A percentile compares a stretch with the other conserved stretches of the same genome.
phyloP scores from a whole-genome alignment of 2,113 vertebrate species.

The Chelonoidis abingdonii region DNA sequence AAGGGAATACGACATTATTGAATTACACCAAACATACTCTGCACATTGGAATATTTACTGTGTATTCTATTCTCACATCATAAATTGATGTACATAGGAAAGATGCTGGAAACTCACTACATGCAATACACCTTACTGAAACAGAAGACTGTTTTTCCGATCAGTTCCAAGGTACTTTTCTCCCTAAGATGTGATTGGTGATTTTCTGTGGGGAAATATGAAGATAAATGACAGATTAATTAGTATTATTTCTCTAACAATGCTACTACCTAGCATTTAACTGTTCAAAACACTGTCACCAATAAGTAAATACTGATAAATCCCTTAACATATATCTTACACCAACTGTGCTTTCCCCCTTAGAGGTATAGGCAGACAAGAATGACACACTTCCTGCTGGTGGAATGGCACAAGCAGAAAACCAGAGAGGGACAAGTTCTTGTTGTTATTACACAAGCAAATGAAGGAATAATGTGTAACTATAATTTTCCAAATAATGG shows the following conservation, averaged over 20 bases:
- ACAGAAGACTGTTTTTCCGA: neutral
- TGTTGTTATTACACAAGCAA: neutral
- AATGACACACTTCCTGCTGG: neutral
- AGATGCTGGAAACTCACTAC: neutral
- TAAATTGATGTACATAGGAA: neutral
- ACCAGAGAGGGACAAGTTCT: neutral
- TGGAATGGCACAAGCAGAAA: neutral
- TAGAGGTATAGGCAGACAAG: neutral
- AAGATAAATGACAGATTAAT: neutral
- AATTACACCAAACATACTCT: neutral
- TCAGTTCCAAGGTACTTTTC: slow-evolving; percentile 82
- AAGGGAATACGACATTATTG: neutral
- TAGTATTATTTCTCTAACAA: neutral
- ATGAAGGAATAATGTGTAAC: neutral
- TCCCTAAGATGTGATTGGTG: slow-evolving; percentile 80
- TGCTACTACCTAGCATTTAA: neutral
- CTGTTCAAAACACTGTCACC: neutral
- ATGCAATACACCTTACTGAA: neutral
- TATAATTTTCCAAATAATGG: neutral
- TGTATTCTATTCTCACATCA: neutral
- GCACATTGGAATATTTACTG: neutral
- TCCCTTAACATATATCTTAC: neutral
- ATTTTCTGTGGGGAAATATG: slow-evolving; percentile 75
- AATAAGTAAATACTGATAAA: neutral
- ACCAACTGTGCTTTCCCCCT: neutral